These are phyloP conservation scores for Netelia fuscicornis DNA, from an alignment of 2,888 invertebrate species.

Conservation along the genomic window DNA sequence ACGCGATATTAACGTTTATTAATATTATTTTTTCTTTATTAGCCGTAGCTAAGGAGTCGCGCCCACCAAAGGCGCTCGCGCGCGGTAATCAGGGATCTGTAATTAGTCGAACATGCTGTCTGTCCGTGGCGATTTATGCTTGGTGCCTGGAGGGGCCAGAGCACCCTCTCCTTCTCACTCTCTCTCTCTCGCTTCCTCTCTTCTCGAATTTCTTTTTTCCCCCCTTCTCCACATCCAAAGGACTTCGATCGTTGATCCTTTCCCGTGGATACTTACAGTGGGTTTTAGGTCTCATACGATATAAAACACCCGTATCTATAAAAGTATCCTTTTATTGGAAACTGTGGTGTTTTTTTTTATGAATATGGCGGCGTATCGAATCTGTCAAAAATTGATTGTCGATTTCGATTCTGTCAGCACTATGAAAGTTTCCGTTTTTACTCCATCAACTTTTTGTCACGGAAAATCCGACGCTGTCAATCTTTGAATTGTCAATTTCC, in stretches of 20 bases:
- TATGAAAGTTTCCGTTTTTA: neutral
- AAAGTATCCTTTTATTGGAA: neutral
- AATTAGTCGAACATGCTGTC: slow-evolving; percentile 83
- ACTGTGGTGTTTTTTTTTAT: neutral
- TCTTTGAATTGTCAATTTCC: neutral
- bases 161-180: slow-evolving; percentile 44
- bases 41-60: slow-evolving; percentile 75
- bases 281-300: neutral
- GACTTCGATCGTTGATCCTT: slow-evolving; percentile 57
- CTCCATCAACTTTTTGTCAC: neutral
- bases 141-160: slow-evolving; percentile 68
- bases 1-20: slow-evolving; percentile 81
- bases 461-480: no score
- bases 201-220: slow-evolving; percentile 9
- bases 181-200: slow-evolving; percentile 40
- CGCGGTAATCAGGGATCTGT: slow-evolving; percentile 82
- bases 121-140: slow-evolving; percentile 80
- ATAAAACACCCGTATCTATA: neutral
- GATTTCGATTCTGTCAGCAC: neutral
- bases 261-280: neutral
- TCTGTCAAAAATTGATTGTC: neutral
- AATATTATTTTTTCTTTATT: slow-evolving; percentile 83
- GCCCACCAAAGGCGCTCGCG: slow-evolving; percentile 75
- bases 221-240: slow-evolving; percentile 61
- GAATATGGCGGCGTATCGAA: neutral